Percentiles rank a stretch among this genome's conserved stretches.
Conservation (phyloP, 2,888 invertebrate genomes). For the Ditula angustiorana region DNA sequence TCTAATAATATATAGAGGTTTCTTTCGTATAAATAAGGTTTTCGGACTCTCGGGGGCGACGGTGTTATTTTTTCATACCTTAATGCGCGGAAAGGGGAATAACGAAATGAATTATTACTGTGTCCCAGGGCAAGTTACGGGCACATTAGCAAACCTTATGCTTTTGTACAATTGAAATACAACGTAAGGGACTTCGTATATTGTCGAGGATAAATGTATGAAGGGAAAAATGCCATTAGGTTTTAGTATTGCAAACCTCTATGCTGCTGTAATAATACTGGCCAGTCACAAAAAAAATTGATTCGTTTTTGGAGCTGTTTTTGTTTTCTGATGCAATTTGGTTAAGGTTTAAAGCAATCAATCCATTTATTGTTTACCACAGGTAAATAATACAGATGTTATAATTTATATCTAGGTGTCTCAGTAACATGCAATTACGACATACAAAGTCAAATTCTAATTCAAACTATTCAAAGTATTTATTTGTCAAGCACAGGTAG, state of each 20-base stretch:
- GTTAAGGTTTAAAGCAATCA: too few relatives aligned
- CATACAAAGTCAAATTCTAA: too few relatives aligned
- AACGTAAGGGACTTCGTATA: constrained; percentile 1
- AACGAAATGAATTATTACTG: constrained; percentile 60
- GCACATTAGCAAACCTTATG: constrained; percentile 47
- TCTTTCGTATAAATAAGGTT: constrained; percentile 8
- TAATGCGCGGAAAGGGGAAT: constrained; percentile 57
- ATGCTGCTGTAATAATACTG: background rate
- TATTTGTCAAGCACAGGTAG: too few relatives aligned
- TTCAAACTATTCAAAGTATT: too few relatives aligned
- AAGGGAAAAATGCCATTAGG: background rate
- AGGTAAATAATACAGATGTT: too few relatives aligned
- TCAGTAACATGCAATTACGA: too few relatives aligned
- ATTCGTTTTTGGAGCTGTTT: background rate
- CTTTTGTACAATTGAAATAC: constrained; percentile 20
- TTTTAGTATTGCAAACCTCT: background rate
- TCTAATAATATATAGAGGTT: constrained; percentile 1
- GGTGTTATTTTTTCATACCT: constrained; percentile 61
- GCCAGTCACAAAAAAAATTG: background rate
- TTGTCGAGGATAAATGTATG: background rate
- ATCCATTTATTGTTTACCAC: too few relatives aligned
- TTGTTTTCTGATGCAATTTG: background rate
- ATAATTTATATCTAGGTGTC: too few relatives aligned
- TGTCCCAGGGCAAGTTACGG: constrained; percentile 52
- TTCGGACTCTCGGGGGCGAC: constrained; percentile 21